Conservation (phyloP, 2,797 vertebrate genomes). For the Microtus californicus region DNA sequence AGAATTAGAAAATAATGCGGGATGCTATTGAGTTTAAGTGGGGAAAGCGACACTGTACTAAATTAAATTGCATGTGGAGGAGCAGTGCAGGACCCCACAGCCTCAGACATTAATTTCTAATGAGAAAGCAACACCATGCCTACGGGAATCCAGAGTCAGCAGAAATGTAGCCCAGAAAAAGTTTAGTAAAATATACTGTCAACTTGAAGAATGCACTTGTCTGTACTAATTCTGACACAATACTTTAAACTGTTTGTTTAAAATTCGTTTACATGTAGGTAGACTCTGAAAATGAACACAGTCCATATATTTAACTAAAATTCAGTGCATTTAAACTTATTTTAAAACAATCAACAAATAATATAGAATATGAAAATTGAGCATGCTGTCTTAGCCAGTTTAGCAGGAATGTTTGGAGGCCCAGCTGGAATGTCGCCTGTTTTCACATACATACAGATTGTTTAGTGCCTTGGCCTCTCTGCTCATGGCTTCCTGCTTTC, state of each 20-base stretch:
- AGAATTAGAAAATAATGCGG: not conserved
- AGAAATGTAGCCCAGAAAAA: conserved; percentile 56
- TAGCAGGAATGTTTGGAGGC: not conserved
- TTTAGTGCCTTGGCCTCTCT: not conserved
- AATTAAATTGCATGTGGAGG: not conserved
- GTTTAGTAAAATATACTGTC: conserved; percentile 53
- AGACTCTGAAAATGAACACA: conserved; percentile 20
- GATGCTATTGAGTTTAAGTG: not conserved
- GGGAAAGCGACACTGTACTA: not conserved
- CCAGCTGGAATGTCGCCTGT: not conserved
- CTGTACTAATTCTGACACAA: not conserved
- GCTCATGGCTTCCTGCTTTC: not conserved
- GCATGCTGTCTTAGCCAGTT: not conserved
- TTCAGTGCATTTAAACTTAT: not conserved
- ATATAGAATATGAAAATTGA: not conserved
- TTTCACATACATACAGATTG: not conserved
- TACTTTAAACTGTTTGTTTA: conserved; percentile 8
- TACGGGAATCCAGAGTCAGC: conserved; percentile 53
- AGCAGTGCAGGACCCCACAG: not conserved
- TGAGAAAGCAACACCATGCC: conserved; percentile 47
- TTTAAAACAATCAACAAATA: conserved; percentile 16
- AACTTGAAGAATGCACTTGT: conserved; percentile 39
- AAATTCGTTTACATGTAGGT: not conserved
- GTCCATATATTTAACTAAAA: conserved; percentile 20
- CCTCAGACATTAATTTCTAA: not conserved